A percentile compares a stretch with the other conserved stretches of the same genome.
Evolutionary conservation across 2,888 invertebrate genomes (phyloP).

Genomic region (Rhagophthalmus giganteus): DNA sequence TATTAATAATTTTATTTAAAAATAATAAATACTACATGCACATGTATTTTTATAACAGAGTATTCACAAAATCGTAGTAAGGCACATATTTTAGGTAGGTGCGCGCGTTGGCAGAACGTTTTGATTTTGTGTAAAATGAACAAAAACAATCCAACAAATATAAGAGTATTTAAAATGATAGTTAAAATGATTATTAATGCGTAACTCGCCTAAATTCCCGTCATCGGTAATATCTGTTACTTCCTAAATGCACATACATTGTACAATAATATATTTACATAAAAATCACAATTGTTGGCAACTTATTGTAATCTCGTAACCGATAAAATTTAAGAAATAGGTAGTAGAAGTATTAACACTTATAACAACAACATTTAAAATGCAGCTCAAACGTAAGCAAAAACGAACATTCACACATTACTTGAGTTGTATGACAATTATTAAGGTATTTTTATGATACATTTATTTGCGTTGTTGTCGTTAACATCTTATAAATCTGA

Average conservation of each 20-base stretch:
- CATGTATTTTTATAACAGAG: conserved; percentile 13
- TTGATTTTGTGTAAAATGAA: conserved; percentile 6
- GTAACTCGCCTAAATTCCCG: too few species aligned
- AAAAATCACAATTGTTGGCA: conserved; percentile 19
- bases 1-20: conserved; percentile 29
- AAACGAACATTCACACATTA: conserved; percentile 21
- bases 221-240: too few species aligned
- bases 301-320: conserved; percentile 10
- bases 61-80: conserved; percentile 12
- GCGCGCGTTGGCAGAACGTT: too few species aligned
- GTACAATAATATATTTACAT: conserved; percentile 15
- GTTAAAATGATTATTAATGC: background rate
- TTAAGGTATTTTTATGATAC: conserved; percentile 4
- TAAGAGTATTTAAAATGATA: conserved; percentile 1
- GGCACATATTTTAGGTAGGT: background rate
- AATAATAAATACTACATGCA: conserved; percentile 27
- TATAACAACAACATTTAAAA: conserved; percentile 15
- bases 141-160: conserved; percentile 9
- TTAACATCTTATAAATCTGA: conserved; percentile 60
- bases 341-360: too few species aligned
- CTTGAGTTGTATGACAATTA: conserved; percentile 2
- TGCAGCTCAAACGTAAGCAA: conserved; percentile 17
- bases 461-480: conserved; percentile 12
- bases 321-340: conserved; percentile 4
- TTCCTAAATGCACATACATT: too few species aligned